Percentiles rank a stretch among this genome's conserved stretches.
phyloP scores from a whole-genome alignment of 2,797 vertebrate genomes.

The Acanthis flammea region DNA sequence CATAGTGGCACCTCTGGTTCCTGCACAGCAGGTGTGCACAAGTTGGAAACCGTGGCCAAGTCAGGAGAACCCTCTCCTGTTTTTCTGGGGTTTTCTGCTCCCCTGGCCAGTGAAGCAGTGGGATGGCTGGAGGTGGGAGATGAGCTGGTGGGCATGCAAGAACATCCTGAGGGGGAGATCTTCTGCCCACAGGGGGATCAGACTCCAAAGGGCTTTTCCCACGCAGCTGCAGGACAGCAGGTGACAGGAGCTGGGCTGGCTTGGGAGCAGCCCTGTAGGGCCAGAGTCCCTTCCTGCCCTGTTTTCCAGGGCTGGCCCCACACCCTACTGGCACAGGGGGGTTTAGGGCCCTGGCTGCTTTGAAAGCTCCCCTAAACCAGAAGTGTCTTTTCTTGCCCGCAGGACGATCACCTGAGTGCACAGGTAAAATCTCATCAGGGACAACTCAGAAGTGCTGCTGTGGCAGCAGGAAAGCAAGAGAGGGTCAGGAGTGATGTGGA shows the following conservation, averaged over 20 bases:
- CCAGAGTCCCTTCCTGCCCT: neutral
- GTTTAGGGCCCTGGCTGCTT: neutral
- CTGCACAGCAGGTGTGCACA: neutral
- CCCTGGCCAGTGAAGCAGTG: neutral
- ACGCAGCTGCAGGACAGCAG: neutral
- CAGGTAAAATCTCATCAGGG: slow-evolving; percentile 54
- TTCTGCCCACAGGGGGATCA: neutral
- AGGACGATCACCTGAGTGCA: slow-evolving; percentile 37
- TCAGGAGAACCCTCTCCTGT: neutral
- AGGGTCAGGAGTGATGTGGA: neutral
- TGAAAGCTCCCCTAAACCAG: slow-evolving; percentile 45
- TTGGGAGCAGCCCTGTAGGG: neutral
- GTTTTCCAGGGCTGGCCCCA: neutral
- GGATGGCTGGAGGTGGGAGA: neutral
- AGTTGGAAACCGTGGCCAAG: neutral
- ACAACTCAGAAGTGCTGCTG: neutral
- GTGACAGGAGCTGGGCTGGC: neutral
- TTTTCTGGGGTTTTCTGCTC: neutral
- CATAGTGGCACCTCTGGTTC: neutral
- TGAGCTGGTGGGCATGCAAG: neutral
- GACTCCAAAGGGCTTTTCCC: neutral
- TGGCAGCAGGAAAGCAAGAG: neutral
- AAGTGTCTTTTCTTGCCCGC: slow-evolving; percentile 48
- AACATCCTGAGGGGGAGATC: neutral
- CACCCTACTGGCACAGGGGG: neutral